These are phyloP conservation scores for Drosophila anceps DNA, from an alignment of 2,888 invertebrate species.

Conservation along the genomic window DNA sequence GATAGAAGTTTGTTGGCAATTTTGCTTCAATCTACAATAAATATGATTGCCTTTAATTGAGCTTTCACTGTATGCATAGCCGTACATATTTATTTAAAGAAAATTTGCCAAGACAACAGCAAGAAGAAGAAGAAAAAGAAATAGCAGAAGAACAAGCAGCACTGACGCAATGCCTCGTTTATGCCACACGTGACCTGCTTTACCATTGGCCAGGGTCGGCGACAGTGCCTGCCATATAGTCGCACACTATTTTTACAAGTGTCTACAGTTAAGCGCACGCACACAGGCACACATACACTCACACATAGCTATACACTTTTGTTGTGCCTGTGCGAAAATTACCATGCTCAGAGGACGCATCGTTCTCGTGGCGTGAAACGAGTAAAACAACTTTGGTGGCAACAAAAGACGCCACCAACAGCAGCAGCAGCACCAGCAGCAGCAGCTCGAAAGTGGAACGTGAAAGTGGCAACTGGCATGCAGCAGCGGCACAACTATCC, in stretches of 20 bases:
- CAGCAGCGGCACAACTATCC: slow-evolving; percentile 40
- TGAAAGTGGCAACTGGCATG: slow-evolving; percentile 31
- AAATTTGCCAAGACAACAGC: slow-evolving; percentile 51
- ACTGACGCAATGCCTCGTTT: slow-evolving; percentile 71
- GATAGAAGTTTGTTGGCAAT: not conserved
- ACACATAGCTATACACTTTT: slow-evolving; percentile 21
- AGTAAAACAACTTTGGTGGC: slow-evolving; percentile 72
- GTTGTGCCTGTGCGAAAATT: slow-evolving; percentile 72
- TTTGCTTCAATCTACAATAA: not conserved
- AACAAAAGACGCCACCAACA: slow-evolving; percentile 52
- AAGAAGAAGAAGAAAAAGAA: not conserved
- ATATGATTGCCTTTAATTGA: not conserved
- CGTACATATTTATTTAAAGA: slow-evolving; percentile 72
- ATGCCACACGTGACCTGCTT: slow-evolving; percentile 80
- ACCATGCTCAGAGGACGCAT: slow-evolving; percentile 74
- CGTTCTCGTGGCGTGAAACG: slow-evolving; percentile 65
- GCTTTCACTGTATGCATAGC: slow-evolving; percentile 21
- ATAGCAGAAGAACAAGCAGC: slow-evolving; percentile 7
- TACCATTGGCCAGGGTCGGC: slow-evolving; percentile 77
- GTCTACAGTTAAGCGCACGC: slow-evolving; percentile 72
- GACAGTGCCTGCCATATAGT: slow-evolving; percentile 72
- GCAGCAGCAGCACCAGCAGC: slow-evolving; percentile 36
- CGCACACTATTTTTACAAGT: slow-evolving; percentile 77
- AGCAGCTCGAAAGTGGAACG: slow-evolving; percentile 60
- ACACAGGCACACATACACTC: slow-evolving; percentile 35